Evolutionary conservation across 2,888 invertebrate genomes (phyloP).

Genomic region (Pristionchus japonicus): DNA sequence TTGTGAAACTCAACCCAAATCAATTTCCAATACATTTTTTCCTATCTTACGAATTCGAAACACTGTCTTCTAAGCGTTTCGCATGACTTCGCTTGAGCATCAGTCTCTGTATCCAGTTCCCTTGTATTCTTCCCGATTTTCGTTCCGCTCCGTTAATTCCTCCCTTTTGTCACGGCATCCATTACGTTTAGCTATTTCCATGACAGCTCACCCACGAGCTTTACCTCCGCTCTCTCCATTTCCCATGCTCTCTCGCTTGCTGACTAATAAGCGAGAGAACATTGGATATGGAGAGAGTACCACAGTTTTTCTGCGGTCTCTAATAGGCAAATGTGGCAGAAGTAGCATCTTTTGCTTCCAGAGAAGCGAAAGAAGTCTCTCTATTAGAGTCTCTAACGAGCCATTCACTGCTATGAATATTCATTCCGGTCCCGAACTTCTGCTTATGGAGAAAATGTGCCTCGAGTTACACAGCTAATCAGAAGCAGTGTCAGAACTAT

Average conservation of each 20-base stretch:
- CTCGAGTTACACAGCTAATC: background rate
- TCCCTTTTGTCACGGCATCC: background rate
- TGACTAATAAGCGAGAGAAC: background rate
- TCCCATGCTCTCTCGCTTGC: background rate
- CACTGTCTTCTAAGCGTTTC: too few relatives aligned
- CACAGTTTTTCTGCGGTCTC: background rate
- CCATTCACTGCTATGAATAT: conserved; percentile 1
- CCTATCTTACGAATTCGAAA: too few relatives aligned
- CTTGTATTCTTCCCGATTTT: background rate
- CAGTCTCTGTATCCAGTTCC: too few relatives aligned
- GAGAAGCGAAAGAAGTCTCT: background rate
- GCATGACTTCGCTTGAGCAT: too few relatives aligned
- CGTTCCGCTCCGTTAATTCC: background rate
- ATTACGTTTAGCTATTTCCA: background rate
- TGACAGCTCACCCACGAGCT: background rate
- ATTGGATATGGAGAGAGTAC: background rate
- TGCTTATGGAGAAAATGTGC: background rate
- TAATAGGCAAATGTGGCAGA: background rate
- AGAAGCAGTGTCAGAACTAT: background rate
- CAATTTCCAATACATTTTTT: too few relatives aligned
- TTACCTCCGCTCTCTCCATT: background rate
- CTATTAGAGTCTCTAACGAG: too few relatives aligned
- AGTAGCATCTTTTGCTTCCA: background rate
- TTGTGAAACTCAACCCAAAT: too few relatives aligned
- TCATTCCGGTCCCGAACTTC: background rate